Conservation (phyloP, 2,797 vertebrate genomes). For the Nasua narica region DNA sequence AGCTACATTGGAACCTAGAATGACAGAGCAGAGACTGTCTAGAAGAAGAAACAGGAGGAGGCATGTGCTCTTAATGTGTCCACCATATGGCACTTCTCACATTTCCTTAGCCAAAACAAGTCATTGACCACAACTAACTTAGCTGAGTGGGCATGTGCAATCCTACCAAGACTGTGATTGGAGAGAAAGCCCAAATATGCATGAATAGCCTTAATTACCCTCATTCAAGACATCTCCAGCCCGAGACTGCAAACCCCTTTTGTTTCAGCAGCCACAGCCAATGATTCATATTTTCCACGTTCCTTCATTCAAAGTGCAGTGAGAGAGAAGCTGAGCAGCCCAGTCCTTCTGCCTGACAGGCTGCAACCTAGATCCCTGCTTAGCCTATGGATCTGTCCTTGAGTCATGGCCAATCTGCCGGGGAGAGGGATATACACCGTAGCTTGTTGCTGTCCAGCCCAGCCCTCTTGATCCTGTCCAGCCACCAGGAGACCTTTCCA, state of each 20-base stretch:
- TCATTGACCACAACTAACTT: not conserved
- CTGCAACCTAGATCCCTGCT: not conserved
- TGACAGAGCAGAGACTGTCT: not conserved
- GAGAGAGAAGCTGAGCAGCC: not conserved
- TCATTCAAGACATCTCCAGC: not conserved
- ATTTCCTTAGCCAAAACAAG: slow-evolving; percentile 16
- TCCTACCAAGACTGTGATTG: not conserved
- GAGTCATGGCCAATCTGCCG: not conserved
- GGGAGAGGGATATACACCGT: not conserved
- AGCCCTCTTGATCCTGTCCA: not conserved
- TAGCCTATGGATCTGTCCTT: not conserved
- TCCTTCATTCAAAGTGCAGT: not conserved
- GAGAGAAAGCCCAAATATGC: not conserved
- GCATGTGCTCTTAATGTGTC: not conserved
- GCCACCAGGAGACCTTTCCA: not conserved
- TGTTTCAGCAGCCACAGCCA: not conserved
- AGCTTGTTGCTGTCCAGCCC: not conserved
- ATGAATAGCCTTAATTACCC: not conserved
- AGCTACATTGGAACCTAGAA: not conserved
- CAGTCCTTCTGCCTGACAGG: not conserved
- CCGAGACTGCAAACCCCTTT: not conserved
- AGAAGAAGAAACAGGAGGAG: not conserved
- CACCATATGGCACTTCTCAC: not conserved
- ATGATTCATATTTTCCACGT: not conserved
- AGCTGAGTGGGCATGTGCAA: not conserved